A percentile compares a stretch with the other conserved stretches of the same genome.
These are phyloP conservation scores for Drosophila nr. medialis DNA, from an alignment of 2,888 invertebrate species.

Conservation along the genomic window DNA sequence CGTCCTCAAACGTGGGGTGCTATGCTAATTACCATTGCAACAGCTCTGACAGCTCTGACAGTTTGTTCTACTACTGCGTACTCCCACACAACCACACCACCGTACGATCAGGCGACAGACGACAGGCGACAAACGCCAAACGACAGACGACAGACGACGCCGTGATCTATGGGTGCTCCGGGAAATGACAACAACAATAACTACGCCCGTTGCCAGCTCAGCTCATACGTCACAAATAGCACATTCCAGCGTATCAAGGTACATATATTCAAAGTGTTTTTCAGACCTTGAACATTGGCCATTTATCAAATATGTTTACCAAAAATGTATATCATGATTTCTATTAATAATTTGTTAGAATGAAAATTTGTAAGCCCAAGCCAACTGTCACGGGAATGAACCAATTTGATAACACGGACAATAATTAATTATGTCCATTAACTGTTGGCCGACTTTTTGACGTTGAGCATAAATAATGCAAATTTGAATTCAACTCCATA, in stretches of 20 bases:
- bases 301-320: neutral
- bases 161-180: slow-evolving; percentile 57
- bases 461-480: neutral
- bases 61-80: slow-evolving; percentile 56
- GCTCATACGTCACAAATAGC: slow-evolving; percentile 11
- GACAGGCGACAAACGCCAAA: neutral
- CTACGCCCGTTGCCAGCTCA: neutral
- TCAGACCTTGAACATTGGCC: neutral
- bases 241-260: neutral
- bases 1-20: slow-evolving; percentile 32
- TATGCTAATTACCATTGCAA: slow-evolving; percentile 74
- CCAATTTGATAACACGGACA: slow-evolving; percentile 19
- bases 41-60: slow-evolving; percentile 66
- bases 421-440: slow-evolving; percentile 24
- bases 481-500: neutral
- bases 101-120: slow-evolving; percentile 15
- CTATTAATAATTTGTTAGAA: neutral
- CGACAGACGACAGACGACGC: slow-evolving; percentile 16
- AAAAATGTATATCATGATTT: neutral
- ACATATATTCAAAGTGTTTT: neutral
- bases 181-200: neutral
- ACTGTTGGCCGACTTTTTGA: neutral
- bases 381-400: slow-evolving; percentile 1
- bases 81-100: slow-evolving; percentile 29
- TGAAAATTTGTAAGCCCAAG: neutral